A percentile compares a stretch with the other conserved stretches of the same genome.
Evolutionary conservation across 1,140 invertebrate genomes (phyloP).

Genomic region (Mizuhopecten yessoensis): DNA sequence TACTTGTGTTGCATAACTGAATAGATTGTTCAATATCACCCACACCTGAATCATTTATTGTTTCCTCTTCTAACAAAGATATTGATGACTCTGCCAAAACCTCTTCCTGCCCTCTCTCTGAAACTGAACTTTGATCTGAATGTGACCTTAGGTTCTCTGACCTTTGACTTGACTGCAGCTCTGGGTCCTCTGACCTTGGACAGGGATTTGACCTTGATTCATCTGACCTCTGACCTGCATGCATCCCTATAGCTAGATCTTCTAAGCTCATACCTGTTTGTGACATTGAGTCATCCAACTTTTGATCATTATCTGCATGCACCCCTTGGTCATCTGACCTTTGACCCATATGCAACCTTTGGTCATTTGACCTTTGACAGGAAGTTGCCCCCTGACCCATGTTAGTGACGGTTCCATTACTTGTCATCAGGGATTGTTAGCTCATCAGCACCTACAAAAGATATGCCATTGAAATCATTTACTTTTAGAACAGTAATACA

Average conservation of each 20-base stretch:
- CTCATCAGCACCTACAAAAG: background rate
- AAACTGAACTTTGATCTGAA: background rate
- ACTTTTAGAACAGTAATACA: background rate
- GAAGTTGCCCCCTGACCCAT: conserved; percentile 4
- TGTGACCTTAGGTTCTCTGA: background rate
- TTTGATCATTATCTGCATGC: background rate
- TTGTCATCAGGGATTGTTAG: background rate
- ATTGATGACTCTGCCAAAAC: background rate
- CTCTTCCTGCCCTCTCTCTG: background rate
- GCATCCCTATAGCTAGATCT: background rate
- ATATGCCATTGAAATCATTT: background rate
- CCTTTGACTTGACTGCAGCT: background rate
- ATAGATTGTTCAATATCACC: conserved; percentile 4
- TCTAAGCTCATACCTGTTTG: background rate
- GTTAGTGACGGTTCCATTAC: background rate
- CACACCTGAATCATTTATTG: background rate
- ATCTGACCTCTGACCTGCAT: background rate
- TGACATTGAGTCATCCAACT: background rate
- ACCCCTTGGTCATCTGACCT: background rate
- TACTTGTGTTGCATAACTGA: background rate
- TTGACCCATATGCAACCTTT: background rate
- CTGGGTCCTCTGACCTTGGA: background rate
- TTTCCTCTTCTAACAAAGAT: background rate
- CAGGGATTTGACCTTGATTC: background rate
- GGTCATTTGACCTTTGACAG: background rate